These are phyloP conservation scores for Bovichtus variegatus DNA, from an alignment of 2,797 vertebrate genomes.

Conservation along the genomic window DNA sequence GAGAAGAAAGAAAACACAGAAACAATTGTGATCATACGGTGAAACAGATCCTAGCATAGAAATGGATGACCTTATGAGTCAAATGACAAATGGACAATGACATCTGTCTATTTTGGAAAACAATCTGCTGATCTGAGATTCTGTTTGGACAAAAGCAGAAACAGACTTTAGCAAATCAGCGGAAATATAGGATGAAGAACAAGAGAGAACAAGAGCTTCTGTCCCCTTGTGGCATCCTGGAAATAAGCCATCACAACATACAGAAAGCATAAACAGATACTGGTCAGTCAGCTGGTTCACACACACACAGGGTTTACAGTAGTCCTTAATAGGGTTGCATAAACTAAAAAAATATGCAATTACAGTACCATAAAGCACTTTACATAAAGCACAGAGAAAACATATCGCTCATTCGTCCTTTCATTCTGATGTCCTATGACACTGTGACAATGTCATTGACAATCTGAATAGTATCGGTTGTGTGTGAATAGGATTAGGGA, in stretches of 20 bases:
- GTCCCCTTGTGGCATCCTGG: conserved; percentile 19
- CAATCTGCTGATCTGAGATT: conserved; percentile 1
- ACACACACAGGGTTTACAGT: too few relatives aligned
- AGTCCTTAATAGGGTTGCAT: too few relatives aligned
- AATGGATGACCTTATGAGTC: not conserved
- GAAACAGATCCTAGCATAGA: not conserved
- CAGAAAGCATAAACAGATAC: conserved; percentile 7
- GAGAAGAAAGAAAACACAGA: not conserved
- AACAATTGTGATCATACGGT: not conserved
- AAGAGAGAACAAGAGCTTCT: conserved; percentile 16
- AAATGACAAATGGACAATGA: not conserved
- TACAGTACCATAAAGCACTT: not conserved
- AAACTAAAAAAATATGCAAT: too few relatives aligned
- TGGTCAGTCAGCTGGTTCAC: not conserved
- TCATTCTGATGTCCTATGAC: conserved; percentile 1
- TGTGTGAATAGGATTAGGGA: not conserved
- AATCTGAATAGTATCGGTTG: not conserved
- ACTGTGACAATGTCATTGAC: not conserved
- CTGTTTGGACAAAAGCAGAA: conserved; percentile 1
- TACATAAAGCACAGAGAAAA: not conserved
- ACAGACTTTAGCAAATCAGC: not conserved
- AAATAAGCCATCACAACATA: conserved; percentile 22
- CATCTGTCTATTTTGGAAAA: not conserved
- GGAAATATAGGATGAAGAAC: conserved; percentile 27
- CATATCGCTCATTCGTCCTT: not conserved